A percentile compares a stretch with the other conserved stretches of the same genome.
Conservation (phyloP, 2,113 vertebrate genomes). For the Prunella himalayana region DNA sequence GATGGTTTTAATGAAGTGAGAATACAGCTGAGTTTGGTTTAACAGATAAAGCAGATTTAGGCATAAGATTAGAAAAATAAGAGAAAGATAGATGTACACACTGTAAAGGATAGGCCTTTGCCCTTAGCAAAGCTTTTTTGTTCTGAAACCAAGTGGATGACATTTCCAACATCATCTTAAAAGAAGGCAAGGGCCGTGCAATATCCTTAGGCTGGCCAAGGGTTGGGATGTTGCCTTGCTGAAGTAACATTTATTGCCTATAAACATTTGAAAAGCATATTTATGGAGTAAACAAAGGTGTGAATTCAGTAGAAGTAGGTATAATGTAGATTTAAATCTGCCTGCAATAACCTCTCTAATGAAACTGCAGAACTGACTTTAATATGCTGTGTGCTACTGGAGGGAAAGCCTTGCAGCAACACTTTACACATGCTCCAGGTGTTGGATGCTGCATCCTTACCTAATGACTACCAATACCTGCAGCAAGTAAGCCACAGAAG, state of each 20-base stretch:
- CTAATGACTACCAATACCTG: background rate
- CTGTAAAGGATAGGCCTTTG: constrained; percentile 15
- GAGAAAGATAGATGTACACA: background rate
- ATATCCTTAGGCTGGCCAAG: background rate
- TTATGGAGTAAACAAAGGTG: background rate
- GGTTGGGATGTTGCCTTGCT: background rate
- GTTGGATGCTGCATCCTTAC: background rate
- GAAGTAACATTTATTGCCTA: background rate
- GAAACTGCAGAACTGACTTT: background rate
- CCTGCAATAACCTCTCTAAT: background rate
- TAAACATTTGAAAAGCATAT: background rate
- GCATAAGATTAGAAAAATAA: constrained; percentile 43
- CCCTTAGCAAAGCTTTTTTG: constrained; percentile 5
- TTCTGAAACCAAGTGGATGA: background rate
- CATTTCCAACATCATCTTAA: background rate
- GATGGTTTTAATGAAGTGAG: background rate
- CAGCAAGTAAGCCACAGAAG: background rate
- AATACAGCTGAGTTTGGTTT: constrained; percentile 3
- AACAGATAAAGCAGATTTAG: constrained; percentile 19
- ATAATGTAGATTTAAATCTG: background rate
- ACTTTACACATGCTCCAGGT: background rate
- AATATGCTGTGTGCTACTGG: background rate
- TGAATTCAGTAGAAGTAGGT: background rate
- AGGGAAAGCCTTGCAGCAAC: background rate
- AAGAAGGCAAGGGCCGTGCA: background rate